Conservation (phyloP, 2,113 vertebrate species). For the Pavo muticus region DNA sequence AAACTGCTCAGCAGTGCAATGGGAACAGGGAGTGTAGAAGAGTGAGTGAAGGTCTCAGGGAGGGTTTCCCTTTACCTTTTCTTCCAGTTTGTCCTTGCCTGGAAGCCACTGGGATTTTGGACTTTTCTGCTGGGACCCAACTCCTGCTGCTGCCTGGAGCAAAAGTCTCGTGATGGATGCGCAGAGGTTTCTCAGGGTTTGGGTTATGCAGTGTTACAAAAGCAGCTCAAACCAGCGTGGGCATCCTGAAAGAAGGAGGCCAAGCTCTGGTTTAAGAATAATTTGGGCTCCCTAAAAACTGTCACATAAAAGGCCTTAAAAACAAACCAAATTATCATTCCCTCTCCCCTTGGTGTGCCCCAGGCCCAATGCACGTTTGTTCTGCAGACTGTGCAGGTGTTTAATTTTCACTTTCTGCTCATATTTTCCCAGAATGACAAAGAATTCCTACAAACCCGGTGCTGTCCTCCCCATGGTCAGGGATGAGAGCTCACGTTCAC, state of each 20-base stretch:
- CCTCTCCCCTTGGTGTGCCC: not conserved
- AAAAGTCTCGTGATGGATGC: not conserved
- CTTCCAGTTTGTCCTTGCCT: not conserved
- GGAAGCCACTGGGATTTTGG: not conserved
- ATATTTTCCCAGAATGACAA: not conserved
- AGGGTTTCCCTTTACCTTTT: not conserved
- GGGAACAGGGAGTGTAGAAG: accelerated
- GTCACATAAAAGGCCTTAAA: not conserved
- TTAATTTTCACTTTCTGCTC: not conserved
- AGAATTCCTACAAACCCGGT: not conserved
- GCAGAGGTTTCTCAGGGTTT: not conserved
- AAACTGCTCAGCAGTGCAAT: not conserved
- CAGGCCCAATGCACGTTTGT: not conserved
- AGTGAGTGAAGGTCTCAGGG: not conserved
- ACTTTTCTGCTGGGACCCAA: not conserved
- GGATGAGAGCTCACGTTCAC: not conserved
- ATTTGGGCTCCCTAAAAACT: not conserved
- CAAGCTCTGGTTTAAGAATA: not conserved
- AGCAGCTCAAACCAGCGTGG: not conserved
- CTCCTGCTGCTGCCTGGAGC: not conserved
- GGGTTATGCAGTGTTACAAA: not conserved
- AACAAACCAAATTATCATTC: not conserved
- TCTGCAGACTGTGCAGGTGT: not conserved
- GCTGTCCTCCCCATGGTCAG: not conserved
- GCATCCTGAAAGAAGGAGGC: not conserved